Evolutionary conservation across 2,888 invertebrate genomes (phyloP), one percentile per base, ranked within the genome.

Genomic region (Eledone cirrhosa): DNA sequence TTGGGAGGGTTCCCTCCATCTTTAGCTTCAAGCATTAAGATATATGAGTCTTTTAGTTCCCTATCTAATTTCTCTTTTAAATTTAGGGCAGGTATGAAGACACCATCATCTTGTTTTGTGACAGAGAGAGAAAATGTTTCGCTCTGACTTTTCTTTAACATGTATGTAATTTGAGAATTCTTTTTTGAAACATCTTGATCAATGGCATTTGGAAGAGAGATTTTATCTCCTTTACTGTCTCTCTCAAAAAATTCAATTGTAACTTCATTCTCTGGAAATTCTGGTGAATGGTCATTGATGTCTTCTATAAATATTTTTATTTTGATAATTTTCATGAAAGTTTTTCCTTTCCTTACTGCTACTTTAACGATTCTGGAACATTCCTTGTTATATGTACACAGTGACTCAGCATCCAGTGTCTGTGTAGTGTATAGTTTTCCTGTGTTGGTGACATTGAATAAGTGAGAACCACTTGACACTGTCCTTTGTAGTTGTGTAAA

Each of bases 281-380:
- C 69, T 33, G 69, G 69, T 33, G 22, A n/a, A 22, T 72, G 69
- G 4, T 72, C 69, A 72, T 72, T 72, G 1, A 72, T 33, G 41
- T 72, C 69, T 72, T 72, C 24, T 72, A 72, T 72, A n/a, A 72
- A 33, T 22, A 72, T 41, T 72, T 72, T 72, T 13, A 72, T 72
- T 72, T 72, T 41, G 16, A 72, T 16, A 33, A 72, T 72, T 8
- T 41, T 72, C n/a, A 72, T 72, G n/a, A 41, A 72, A 33, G 69
- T 33, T n/a, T 19, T 72, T 72, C 33, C 22, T 41, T 72, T 72
- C 31, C n/a, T n/a, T n/a, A n/a, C n/a, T n/a, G n/a, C n/a, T n/a
- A n/a, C n/a, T n/a, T n/a, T n/a, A n/a, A n/a, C n/a, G n/a, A n/a
- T n/a, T n/a, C n/a, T n/a, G n/a, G n/a, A n/a, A n/a, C n/a, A n/a